phyloP scores from a whole-genome alignment of 1,140 invertebrate genomes.

The Habropoda laboriosa region DNA sequence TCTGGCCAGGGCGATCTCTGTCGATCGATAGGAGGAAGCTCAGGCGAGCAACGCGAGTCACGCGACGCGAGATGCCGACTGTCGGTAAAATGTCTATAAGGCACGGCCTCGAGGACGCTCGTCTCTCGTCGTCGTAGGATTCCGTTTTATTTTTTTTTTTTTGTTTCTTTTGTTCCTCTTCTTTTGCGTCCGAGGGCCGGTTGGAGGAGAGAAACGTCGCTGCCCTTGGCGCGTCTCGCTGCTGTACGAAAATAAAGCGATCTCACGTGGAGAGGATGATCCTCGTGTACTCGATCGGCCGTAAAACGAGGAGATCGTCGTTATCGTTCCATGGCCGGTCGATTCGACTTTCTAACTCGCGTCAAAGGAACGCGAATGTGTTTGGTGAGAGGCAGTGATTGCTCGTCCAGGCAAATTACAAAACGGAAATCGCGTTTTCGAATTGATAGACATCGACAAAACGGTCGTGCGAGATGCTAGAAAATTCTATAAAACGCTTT shows the following conservation, averaged over 20 bases:
- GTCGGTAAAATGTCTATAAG: slow-evolving; percentile 43
- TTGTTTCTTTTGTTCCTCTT: no score
- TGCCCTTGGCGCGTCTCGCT: slow-evolving; percentile 16
- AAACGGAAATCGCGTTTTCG: not conserved
- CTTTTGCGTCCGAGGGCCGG: slow-evolving; percentile 18
- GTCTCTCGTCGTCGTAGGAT: slow-evolving; percentile 23
- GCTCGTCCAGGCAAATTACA: not conserved
- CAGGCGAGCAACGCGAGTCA: slow-evolving; percentile 43
- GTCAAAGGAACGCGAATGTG: not conserved
- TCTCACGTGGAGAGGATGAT: slow-evolving; percentile 23
- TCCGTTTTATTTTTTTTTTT: no score
- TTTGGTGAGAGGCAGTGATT: slow-evolving; percentile 12
- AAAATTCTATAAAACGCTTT: slow-evolving; percentile 38
- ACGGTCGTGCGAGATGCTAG: not conserved
- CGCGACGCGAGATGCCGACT: slow-evolving; percentile 17
- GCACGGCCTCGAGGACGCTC: slow-evolving; percentile 49
- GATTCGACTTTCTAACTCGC: not conserved
- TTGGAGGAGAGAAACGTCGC: slow-evolving; percentile 12
- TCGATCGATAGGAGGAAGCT: slow-evolving; percentile 49
- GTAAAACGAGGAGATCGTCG: slow-evolving; percentile 24
- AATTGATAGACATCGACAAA: not conserved
- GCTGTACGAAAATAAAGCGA: slow-evolving; percentile 56
- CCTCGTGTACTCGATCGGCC: slow-evolving; percentile 14
- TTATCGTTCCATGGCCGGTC: slow-evolving; percentile 18
- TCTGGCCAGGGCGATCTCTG: slow-evolving; percentile 23